Conservation (phyloP, 2,113 vertebrate species). For the Macaca mulatta region DNA sequence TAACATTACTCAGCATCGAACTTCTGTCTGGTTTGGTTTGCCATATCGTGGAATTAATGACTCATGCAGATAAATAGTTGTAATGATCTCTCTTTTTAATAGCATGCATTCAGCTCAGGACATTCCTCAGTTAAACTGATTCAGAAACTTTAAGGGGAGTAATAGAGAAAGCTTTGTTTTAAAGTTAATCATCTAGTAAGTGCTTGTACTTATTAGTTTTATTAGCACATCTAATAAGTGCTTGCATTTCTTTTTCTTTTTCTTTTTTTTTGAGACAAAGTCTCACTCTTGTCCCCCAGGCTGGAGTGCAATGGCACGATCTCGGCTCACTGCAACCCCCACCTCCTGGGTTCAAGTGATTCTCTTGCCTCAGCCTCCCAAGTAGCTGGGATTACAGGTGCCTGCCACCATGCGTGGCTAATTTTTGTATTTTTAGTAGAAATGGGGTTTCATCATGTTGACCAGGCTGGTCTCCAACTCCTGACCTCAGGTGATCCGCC, state of each 20-base stretch:
- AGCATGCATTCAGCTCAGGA: not conserved
- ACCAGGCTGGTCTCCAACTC: too few relatives aligned
- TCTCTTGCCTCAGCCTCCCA: too few relatives aligned
- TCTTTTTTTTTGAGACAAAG: too few relatives aligned
- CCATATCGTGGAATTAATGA: not conserved
- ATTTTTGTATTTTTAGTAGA: too few relatives aligned
- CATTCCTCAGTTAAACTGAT: slow-evolving; percentile 33
- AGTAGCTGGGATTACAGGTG: too few relatives aligned
- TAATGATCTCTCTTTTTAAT: not conserved
- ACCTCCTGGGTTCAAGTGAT: too few relatives aligned
- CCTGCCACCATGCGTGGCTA: too few relatives aligned
- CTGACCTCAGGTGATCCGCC: too few relatives aligned
- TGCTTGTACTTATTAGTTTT: not conserved
- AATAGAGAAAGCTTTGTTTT: slow-evolving; percentile 41
- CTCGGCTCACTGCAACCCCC: too few relatives aligned
- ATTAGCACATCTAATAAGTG: slow-evolving; percentile 28
- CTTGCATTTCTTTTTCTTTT: not conserved
- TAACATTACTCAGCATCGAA: not conserved
- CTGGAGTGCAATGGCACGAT: too few relatives aligned
- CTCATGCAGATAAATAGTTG: not conserved
- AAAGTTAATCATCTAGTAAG: slow-evolving; percentile 55
- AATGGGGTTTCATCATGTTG: too few relatives aligned
- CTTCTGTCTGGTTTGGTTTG: not conserved
- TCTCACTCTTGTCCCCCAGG: too few relatives aligned
- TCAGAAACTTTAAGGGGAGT: not conserved